Evolutionary conservation across 2,888 invertebrate genomes (phyloP).

Genomic region (Aelia acuminata): DNA sequence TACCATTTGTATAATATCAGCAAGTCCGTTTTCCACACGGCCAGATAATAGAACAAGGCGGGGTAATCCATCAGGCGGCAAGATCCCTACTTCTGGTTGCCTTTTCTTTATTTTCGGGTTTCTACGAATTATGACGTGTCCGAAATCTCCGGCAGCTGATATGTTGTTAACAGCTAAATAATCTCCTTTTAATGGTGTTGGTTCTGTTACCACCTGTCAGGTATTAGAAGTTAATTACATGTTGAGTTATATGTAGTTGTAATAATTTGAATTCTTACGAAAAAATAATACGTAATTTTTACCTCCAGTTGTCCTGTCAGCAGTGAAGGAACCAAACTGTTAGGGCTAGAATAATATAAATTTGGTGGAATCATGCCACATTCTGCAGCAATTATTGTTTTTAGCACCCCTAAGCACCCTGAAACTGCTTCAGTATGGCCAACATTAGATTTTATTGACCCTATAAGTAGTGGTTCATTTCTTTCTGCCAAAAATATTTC

Average conservation of each 20-base stretch:
- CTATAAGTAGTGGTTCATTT: conserved; percentile 72
- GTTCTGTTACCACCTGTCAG: conserved; percentile 67
- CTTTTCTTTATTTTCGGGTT: conserved; percentile 67
- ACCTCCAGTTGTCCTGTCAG: conserved; percentile 66
- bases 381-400: conserved; percentile 68
- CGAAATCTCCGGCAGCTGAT: conserved; percentile 72
- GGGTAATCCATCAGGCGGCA: conserved; percentile 66
- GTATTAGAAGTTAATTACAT: not conserved
- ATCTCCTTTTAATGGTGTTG: conserved; percentile 70
- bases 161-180: conserved; percentile 70
- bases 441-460: conserved; percentile 76
- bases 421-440: conserved; percentile 74
- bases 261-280: not conserved
- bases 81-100: conserved; percentile 51
- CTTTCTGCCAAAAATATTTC: conserved; percentile 63
- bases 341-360: conserved; percentile 66
- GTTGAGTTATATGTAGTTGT: not conserved
- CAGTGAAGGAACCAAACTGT: conserved; percentile 66
- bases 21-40: conserved; percentile 71
- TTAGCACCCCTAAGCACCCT: conserved; percentile 71
- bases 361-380: conserved; percentile 67
- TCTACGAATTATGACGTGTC: conserved; percentile 70
- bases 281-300: conserved; percentile 6
- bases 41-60: conserved; percentile 71
- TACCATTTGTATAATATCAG: conserved; percentile 68